A percentile compares a stretch with the other conserved stretches of the same genome.
Evolutionary conservation across 2,888 invertebrate species (phyloP).

Genomic region (Nomada hirtipes): DNA sequence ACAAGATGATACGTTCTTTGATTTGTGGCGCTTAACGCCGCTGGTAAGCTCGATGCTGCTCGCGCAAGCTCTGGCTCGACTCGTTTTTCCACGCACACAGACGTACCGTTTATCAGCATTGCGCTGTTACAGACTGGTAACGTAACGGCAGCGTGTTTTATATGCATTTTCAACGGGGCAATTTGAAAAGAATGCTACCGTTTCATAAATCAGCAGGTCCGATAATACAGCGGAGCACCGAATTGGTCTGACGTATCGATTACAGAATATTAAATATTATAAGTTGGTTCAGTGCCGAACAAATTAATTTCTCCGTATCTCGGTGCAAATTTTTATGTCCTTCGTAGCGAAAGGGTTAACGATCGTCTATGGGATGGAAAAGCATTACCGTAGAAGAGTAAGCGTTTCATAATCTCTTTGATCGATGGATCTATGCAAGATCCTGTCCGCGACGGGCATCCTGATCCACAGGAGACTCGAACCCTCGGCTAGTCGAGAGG

Average conservation of each 20-base stretch:
- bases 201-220: too few relatives aligned
- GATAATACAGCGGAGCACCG: too few relatives aligned
- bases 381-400: background rate
- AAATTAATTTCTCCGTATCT: too few relatives aligned
- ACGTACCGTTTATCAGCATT: background rate
- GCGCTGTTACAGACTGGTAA: slow-evolving; percentile 1
- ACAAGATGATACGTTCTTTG: slow-evolving; percentile 62
- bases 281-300: too few relatives aligned
- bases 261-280: too few relatives aligned
- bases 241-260: too few relatives aligned
- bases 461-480: slow-evolving; percentile 38
- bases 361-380: slow-evolving; percentile 39
- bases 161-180: too few relatives aligned
- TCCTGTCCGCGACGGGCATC: slow-evolving; percentile 26
- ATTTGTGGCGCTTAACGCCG: slow-evolving; percentile 64
- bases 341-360: slow-evolving; percentile 15
- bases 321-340: too few relatives aligned
- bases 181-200: too few relatives aligned
- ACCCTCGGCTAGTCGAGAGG: background rate
- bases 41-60: background rate
- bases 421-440: slow-evolving; percentile 44
- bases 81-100: background rate
- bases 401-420: slow-evolving; percentile 49
- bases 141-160: slow-evolving; percentile 13
- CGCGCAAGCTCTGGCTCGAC: background rate